These are phyloP conservation scores for Phodopus roborovskii DNA, from an alignment of 2,113 vertebrate genomes.

Conservation along the genomic window DNA sequence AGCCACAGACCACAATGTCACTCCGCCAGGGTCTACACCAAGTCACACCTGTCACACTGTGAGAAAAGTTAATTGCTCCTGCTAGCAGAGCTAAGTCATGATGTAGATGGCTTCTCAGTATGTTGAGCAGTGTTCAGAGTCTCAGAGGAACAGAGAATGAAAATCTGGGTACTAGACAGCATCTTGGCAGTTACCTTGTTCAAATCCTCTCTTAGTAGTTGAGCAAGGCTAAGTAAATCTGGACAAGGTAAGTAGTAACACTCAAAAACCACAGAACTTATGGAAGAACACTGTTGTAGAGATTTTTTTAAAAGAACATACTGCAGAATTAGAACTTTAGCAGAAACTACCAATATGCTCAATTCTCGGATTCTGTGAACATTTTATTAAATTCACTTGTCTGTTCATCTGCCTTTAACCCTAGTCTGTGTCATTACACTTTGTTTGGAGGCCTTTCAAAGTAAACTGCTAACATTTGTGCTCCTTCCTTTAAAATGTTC, in stretches of 20 bases:
- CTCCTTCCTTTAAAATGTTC: background rate
- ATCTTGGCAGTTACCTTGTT: conserved; percentile 28
- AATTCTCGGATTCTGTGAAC: background rate
- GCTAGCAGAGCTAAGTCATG: conserved; percentile 52
- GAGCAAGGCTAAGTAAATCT: conserved; percentile 39
- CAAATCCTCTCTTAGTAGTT: background rate
- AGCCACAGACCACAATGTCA: conserved; percentile 79
- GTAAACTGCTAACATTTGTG: background rate
- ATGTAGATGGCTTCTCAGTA: background rate
- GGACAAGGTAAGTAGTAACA: background rate
- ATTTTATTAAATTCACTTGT: conserved; percentile 18
- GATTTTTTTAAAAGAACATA: too few species aligned
- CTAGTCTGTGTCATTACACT: background rate
- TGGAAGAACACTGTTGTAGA: background rate
- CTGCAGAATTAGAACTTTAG: background rate
- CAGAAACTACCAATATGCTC: background rate
- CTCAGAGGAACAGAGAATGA: conserved; percentile 2
- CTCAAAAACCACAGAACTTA: background rate
- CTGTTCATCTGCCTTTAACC: background rate
- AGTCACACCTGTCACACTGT: conserved; percentile 68
- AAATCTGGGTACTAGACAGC: conserved; percentile 32
- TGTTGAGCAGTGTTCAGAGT: background rate
- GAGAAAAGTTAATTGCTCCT: conserved; percentile 77
- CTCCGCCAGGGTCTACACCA: conserved; percentile 77
- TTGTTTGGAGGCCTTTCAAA: background rate